Percentiles rank a stretch among this genome's conserved stretches.
These are phyloP conservation scores for Cinclus mexicanus DNA, from an alignment of 2,113 vertebrate genomes.

Conservation along the genomic window DNA sequence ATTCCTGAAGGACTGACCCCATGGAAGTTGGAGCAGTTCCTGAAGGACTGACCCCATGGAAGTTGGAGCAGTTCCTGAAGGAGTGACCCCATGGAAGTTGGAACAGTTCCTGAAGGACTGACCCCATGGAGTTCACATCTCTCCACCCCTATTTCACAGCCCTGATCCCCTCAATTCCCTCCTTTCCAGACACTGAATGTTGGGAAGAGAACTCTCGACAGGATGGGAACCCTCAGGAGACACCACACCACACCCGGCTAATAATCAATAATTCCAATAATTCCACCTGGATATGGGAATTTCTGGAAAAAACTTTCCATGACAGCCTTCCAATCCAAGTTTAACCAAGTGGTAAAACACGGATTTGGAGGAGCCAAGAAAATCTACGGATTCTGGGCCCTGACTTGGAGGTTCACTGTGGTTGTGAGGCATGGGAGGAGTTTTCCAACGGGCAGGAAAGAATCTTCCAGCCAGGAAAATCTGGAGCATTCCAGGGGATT, in stretches of 20 bases:
- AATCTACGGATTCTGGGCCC: not conserved
- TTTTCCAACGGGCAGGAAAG: accelerated
- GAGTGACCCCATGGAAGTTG: accelerated
- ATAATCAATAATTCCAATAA: not conserved
- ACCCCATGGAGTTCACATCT: not conserved
- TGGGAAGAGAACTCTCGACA: accelerated
- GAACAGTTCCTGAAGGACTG: not conserved
- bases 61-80: accelerated
- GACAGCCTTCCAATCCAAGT: not conserved
- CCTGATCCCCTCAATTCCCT: not conserved
- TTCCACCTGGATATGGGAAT: not conserved
- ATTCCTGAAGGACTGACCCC: not conserved
- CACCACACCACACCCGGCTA: not conserved
- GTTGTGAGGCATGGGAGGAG: not conserved
- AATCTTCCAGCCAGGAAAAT: not conserved
- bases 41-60: not conserved
- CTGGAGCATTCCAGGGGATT: accelerated
- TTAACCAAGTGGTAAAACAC: accelerated
- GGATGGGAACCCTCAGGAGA: not conserved
- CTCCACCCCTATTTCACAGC: not conserved
- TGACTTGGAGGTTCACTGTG: accelerated
- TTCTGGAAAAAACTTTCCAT: not conserved
- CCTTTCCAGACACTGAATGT: not conserved
- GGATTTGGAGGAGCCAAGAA: not conserved
- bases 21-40: not conserved